Evolutionary conservation across 2,113 vertebrate species (phyloP).

Genomic region (Phasianus colchicus): DNA sequence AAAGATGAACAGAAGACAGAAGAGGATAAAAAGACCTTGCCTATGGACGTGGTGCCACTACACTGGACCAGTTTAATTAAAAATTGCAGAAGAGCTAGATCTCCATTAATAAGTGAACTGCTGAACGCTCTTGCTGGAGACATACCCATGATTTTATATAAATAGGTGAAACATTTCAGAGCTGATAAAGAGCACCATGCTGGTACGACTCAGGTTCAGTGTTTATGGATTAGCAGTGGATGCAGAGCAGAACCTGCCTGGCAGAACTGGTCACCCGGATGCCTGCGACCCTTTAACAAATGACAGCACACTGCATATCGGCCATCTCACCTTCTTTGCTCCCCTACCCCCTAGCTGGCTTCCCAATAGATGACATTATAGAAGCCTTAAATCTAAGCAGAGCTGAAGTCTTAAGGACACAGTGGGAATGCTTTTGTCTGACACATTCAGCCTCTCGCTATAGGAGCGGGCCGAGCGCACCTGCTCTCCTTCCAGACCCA

Average conservation of each 20-base stretch:
- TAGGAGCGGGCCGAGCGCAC: slow-evolving; percentile 55
- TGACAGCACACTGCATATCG: not conserved
- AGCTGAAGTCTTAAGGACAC: fast-evolving
- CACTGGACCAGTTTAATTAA: not conserved
- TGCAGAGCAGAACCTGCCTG: fast-evolving
- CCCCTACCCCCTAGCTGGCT: not conserved
- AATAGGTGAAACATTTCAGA: not conserved
- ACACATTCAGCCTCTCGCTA: fast-evolving
- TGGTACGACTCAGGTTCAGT: not conserved
- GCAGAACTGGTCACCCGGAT: not conserved
- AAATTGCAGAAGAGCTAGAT: not conserved
- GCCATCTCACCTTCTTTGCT: not conserved
- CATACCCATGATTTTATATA: fast-evolving
- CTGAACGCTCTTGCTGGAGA: not conserved
- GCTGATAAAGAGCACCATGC: not conserved
- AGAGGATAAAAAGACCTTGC: not conserved
- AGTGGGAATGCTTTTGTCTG: fast-evolving
- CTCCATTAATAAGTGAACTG: not conserved
- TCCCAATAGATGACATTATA: not conserved
- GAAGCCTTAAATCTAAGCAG: not conserved
- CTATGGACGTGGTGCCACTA: not conserved
- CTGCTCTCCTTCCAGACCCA: slow-evolving; percentile 97
- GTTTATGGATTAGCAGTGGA: fast-evolving
- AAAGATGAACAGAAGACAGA: fast-evolving
- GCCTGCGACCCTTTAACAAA: not conserved